Percentiles rank a stretch among this genome's conserved stretches.
Evolutionary conservation across 2,888 invertebrate species (phyloP).

Genomic region (Craniophora ligustri): DNA sequence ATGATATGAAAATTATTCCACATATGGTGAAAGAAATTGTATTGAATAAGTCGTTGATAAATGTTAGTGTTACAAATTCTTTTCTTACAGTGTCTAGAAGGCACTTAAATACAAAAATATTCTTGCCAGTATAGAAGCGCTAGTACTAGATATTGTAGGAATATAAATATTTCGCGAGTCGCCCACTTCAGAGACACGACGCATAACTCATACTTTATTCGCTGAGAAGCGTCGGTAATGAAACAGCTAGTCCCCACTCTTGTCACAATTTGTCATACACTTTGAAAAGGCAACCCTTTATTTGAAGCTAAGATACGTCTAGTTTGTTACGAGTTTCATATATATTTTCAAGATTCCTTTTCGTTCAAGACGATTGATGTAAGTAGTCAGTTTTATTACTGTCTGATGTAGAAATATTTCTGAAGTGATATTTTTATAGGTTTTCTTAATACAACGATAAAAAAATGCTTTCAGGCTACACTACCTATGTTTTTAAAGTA

Average conservation of each 20-base stretch:
- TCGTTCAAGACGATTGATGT: background rate
- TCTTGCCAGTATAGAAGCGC: constrained; percentile 25
- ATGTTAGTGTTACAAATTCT: constrained; percentile 16
- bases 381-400: background rate
- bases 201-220: constrained; percentile 52
- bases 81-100: constrained; percentile 3
- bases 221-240: constrained; percentile 42
- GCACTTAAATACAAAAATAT: constrained; percentile 30
- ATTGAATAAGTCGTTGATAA: constrained; percentile 1
- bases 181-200: constrained; percentile 34
- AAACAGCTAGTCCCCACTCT: constrained; percentile 36
- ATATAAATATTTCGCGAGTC: constrained; percentile 47
- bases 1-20: no score
- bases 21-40: no score
- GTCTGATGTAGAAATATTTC: no score
- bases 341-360: constrained; percentile 7
- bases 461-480: no score
- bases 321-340: background rate
- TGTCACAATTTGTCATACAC: constrained; percentile 44
- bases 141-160: constrained; percentile 37
- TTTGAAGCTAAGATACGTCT: constrained; percentile 15
- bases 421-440: no score
- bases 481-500: no score
- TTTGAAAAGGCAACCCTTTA: constrained; percentile 39
- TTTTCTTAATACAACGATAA: no score